Percentiles rank a stretch among this genome's conserved stretches.
phyloP scores from a whole-genome alignment of 2,797 vertebrate species.

The Botia almorhae region DNA sequence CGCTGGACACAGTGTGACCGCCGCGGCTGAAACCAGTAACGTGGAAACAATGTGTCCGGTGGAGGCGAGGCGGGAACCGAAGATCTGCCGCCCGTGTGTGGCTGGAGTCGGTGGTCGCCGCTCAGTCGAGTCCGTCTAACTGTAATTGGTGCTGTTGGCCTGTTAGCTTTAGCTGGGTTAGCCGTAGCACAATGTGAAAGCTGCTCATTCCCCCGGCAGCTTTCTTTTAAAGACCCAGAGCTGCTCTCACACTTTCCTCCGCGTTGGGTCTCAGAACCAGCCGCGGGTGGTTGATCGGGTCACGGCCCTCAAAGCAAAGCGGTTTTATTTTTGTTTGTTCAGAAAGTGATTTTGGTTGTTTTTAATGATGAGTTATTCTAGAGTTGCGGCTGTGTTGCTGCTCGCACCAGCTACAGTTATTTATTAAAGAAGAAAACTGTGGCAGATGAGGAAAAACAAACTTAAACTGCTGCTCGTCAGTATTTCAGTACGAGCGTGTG shows the following conservation, averaged over 20 bases:
- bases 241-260: constrained; percentile 30
- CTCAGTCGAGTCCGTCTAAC: constrained; percentile 54
- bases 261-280: constrained; percentile 7
- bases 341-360: constrained; percentile 26
- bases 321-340: constrained; percentile 18
- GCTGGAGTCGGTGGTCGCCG: constrained; percentile 44
- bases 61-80: constrained; percentile 22
- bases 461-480: neutral
- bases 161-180: constrained; percentile 61
- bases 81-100: constrained; percentile 39
- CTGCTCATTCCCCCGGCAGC: constrained; percentile 33
- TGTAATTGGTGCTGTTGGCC: constrained; percentile 61
- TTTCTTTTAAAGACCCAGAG: neutral
- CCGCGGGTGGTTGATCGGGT: neutral
- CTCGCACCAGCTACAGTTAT: constrained; percentile 57
- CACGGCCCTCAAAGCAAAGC: neutral
- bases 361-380: constrained; percentile 41
- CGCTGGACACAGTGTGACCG: constrained; percentile 21
- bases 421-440: constrained; percentile 3
- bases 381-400: constrained; percentile 41
- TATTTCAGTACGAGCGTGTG: neutral
- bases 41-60: constrained; percentile 34
- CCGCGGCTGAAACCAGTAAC: constrained; percentile 35
- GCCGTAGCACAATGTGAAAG: constrained; percentile 55
- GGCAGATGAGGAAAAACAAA: neutral